Evolutionary conservation across 2,113 vertebrate genomes (phyloP).

Genomic region (Solea senegalensis): DNA sequence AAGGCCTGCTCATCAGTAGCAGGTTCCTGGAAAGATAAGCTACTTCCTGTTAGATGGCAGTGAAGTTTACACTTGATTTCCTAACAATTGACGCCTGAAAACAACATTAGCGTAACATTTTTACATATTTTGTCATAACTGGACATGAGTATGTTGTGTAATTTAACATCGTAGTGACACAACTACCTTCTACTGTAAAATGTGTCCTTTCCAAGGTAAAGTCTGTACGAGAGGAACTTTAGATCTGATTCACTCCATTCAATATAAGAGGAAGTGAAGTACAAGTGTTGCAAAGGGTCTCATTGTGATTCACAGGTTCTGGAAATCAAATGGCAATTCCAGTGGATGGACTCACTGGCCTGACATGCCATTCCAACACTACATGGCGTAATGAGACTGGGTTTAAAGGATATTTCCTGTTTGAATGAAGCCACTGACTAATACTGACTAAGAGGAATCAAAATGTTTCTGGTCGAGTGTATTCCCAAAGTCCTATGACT

Average conservation of each 20-base stretch:
- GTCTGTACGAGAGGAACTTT: background rate
- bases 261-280: slow-evolving; percentile 24
- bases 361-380: slow-evolving; percentile 31
- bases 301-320: slow-evolving; percentile 39
- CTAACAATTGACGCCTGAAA: background rate
- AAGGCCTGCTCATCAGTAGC: background rate
- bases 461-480: background rate
- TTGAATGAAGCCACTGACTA: background rate
- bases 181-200: background rate
- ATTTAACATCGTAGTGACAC: background rate
- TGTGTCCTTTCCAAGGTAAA: slow-evolving; percentile 1
- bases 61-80: slow-evolving; percentile 3
- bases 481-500: background rate
- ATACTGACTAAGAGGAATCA: background rate
- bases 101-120: too few relatives aligned
- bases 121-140: background rate
- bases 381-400: slow-evolving; percentile 17
- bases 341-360: slow-evolving; percentile 40
- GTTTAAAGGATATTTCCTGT: slow-evolving; percentile 9
- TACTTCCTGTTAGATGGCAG: slow-evolving; percentile 41
- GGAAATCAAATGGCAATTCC: slow-evolving; percentile 45
- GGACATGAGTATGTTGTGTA: too few relatives aligned
- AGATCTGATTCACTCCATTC: slow-evolving; percentile 10
- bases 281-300: slow-evolving; percentile 24
- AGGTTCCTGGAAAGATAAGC: slow-evolving; percentile 17